Evolutionary conservation across 2,113 vertebrate species (phyloP).

Genomic region (Chaetops frenatus): DNA sequence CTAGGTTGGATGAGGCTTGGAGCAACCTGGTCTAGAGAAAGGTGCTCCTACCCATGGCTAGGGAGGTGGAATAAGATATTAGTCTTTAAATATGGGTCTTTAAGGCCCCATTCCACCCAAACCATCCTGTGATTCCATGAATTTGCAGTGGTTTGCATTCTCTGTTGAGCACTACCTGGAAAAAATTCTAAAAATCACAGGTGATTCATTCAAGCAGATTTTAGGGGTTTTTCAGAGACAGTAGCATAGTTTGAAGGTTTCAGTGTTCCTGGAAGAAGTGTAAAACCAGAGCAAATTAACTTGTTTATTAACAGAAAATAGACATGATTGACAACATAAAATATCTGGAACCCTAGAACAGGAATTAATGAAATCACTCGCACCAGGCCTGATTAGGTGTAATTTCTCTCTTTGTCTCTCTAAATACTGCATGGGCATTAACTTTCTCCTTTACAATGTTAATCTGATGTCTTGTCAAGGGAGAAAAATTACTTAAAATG

Average conservation of each 20-base stretch:
- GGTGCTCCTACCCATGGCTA: not conserved
- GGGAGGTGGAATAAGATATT: not conserved
- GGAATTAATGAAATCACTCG: slow-evolving; percentile 10
- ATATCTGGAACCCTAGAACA: not conserved
- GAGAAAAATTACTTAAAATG: not conserved
- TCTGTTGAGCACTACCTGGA: not conserved
- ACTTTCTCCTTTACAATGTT: slow-evolving; percentile 23
- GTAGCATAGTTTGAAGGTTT: not conserved
- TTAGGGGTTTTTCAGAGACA: not conserved
- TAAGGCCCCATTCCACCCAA: not conserved
- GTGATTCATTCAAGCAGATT: not conserved
- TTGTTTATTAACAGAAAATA: not conserved
- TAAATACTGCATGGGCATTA: slow-evolving; percentile 24
- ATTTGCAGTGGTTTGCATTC: not conserved
- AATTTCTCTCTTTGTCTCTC: not conserved
- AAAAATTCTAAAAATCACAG: not conserved
- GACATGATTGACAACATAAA: not conserved
- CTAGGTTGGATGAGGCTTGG: too few relatives aligned
- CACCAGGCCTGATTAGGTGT: not conserved
- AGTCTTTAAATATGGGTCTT: too few relatives aligned
- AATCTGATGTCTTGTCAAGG: slow-evolving; percentile 19
- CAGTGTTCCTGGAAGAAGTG: not conserved
- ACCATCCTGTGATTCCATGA: not conserved
- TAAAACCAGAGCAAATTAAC: not conserved
- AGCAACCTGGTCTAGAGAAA: not conserved